Evolutionary conservation across 2,888 invertebrate species (phyloP).

Genomic region (Rhingia campestris): DNA sequence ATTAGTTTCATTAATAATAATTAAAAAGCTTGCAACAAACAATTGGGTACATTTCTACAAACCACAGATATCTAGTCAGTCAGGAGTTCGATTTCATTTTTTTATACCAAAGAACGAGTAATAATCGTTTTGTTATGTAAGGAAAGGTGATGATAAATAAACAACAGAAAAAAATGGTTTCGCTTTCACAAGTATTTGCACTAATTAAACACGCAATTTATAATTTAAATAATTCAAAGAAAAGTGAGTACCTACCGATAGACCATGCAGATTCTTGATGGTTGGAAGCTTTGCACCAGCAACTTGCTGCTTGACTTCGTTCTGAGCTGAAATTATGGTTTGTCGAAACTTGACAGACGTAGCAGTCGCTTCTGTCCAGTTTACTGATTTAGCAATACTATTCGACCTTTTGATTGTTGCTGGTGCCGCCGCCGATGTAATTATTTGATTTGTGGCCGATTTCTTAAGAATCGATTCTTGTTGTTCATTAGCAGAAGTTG

Average conservation of each 20-base stretch:
- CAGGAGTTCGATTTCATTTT: constrained; percentile 1
- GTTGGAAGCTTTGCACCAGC: constrained; percentile 36
- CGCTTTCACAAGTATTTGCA: constrained; percentile 19
- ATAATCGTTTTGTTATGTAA: constrained; percentile 60
- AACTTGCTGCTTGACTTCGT: constrained; percentile 41
- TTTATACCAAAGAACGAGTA: not conserved
- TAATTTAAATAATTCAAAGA: constrained; percentile 2
- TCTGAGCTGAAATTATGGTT: constrained; percentile 39
- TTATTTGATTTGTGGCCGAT: constrained; percentile 35
- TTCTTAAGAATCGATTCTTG: constrained; percentile 62
- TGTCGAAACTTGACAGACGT: constrained; percentile 50
- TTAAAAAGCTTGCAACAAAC: not conserved
- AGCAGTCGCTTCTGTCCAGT: constrained; percentile 31
- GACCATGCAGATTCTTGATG: constrained; percentile 23
- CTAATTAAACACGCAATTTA: not conserved
- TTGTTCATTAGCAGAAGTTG: constrained; percentile 43
- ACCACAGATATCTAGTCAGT: constrained; percentile 1
- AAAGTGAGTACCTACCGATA: constrained; percentile 39
- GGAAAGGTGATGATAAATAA: constrained; percentile 16
- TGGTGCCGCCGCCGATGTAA: constrained; percentile 9
- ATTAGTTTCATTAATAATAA: constrained; percentile 9
- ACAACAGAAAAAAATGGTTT: constrained; percentile 32
- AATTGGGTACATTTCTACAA: not conserved
- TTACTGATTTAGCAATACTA: constrained; percentile 44
- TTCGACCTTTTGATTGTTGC: constrained; percentile 41